Base-by-base conservation (phyloP, 2,888 invertebrate species). In the Pherbina coryleti region DNA sequence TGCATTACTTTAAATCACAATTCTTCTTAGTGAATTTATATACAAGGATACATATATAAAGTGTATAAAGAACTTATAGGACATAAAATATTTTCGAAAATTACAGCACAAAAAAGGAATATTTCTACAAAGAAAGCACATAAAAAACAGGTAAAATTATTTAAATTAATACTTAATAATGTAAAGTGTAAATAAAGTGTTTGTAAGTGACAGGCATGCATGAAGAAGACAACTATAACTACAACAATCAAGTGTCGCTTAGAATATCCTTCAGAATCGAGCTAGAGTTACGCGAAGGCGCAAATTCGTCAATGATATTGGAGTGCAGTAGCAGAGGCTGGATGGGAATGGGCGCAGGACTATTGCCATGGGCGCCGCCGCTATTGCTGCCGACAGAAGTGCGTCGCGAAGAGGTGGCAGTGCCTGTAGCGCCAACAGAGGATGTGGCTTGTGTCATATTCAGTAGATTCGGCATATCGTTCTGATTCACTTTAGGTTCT, bases 241-340 rank as follows among this genome's bases (percentile, higher is more conserved):
- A 86, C 81, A 86, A 84, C 81, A 85, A 87, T 90, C 89, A 90
- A 79, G 90, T 86, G 79, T 90, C 90, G 81, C 83, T 90, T n/a
- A 90, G 84, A 75, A 90, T 89, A 79, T 90, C 90, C 84, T 90
- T 90, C 53, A 90, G 82, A 83, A 90, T 90, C 44, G 90, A 89
- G 83, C 90, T 90, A 78, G 90, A 90, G 85, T 90, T 90, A 79
- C 90, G 85, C 5, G 88, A 82, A 8, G 90, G 88, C 8, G 85
- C 84, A 80, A 90, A 90, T 77, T 89, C 88, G 74, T 85, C 84
- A 34, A 87, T 75, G 53, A 85, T 82, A 75, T 82, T 88, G 77
- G 87, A 88, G 80, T 85, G 86, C 22, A 89, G 79, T 25, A 87
- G 78, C 64, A 88, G 83, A 17, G 89, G 86, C 78, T 88, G 88